Base-by-base conservation (phyloP, 2,888 invertebrate species). In the Perizoma flavofasciatum region DNA sequence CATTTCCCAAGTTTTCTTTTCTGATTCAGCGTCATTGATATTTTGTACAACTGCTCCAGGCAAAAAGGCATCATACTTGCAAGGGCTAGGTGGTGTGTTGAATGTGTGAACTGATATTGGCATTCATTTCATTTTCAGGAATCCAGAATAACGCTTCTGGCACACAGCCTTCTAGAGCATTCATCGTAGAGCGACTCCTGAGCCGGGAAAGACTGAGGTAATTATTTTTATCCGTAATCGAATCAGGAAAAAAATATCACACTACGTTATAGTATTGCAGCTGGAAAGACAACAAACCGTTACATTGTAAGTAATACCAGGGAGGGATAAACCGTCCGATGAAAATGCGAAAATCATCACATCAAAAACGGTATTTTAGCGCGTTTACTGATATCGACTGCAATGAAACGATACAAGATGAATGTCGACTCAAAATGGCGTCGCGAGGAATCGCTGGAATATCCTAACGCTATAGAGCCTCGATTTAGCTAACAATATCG, bases 401-500 rank as follows among this genome's bases (percentile, higher is more conserved):
- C 63, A 55, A 66, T 61, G 61, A 56, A 63, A 53, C 51, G 59
- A 54, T 45, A 55, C 64, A 50, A 61, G 68, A 72, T 61, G 67
- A 60, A 70, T 68, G 69, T 61, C 61, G 59, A 59, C 47, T 47
- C 60, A 58, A 65, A 59, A 66, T 61, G 62, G 67, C 67, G 62
- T 63, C 55, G 63, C 63, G 62, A 44, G 58, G 50, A 59, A 65
- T 62, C 63, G 48, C 59, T 66, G 58, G 56, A 58, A 57, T 65
- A 66, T 63, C 67, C 65, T 49, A 67, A 53, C 70, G 66, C 73
- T 67, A 70, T 65, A 61, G 71, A 78, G 72, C 75, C 77, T 70
- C 73, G 75, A 72, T 76, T 81, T 79, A 79, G 76, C 76, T 71
- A 69, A 78, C 80, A 78, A 81, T 84, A 80, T 82, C 72, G 70